phyloP scores from a whole-genome alignment of 2,113 vertebrate genomes.

The Zeus faber region DNA sequence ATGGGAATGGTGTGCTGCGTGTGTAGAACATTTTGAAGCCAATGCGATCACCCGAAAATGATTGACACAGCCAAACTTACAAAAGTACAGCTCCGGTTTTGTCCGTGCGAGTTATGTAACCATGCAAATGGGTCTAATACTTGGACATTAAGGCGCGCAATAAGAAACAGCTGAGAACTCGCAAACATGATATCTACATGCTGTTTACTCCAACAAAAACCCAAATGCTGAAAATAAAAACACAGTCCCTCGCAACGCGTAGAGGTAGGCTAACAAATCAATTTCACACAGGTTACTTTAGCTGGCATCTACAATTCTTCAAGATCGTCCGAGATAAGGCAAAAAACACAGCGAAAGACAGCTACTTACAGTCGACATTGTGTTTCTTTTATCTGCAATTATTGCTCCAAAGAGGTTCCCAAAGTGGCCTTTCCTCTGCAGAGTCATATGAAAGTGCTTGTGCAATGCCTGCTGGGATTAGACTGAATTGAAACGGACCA shows the following conservation, averaged over 20 bases:
- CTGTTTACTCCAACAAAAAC: background rate
- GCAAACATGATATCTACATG: background rate
- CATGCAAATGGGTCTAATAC: conserved; percentile 1
- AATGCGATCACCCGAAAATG: too few species aligned
- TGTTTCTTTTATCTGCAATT: conserved; percentile 41
- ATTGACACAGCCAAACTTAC: too few species aligned
- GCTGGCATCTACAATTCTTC: background rate
- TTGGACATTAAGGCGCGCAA: background rate
- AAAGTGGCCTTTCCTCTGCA: conserved; percentile 55
- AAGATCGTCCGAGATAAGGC: background rate
- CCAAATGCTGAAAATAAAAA: background rate
- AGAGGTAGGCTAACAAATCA: too few species aligned
- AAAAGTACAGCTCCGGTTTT: too few species aligned
- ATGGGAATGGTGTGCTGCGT: too few species aligned
- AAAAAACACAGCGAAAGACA: conserved; percentile 13
- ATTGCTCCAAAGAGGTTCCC: conserved; percentile 39
- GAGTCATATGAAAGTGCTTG: conserved; percentile 80
- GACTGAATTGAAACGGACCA: conserved; percentile 62
- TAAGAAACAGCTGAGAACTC: background rate
- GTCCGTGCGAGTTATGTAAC: background rate
- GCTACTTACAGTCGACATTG: conserved; percentile 76
- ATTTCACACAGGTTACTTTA: background rate
- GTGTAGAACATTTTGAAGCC: too few species aligned
- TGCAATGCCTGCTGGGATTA: conserved; percentile 76
- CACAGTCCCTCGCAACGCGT: too few species aligned